These are phyloP conservation scores for Chinchilla lanigera DNA, from an alignment of 2,113 vertebrate species.

Conservation along the genomic window DNA sequence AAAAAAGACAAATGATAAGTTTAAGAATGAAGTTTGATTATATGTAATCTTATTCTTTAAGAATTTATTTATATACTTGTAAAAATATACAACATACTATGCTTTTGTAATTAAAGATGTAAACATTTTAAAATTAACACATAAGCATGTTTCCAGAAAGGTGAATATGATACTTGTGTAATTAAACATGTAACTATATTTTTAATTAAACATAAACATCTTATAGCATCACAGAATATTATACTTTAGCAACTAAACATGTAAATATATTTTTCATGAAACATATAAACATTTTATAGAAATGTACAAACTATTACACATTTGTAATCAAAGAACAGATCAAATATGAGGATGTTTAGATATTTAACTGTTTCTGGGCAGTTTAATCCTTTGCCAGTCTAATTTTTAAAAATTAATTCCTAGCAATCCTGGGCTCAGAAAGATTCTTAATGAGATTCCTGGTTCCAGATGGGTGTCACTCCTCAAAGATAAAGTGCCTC, in stretches of 20 bases:
- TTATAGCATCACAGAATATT: background rate
- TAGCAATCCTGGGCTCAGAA: background rate
- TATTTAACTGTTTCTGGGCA: conserved; percentile 12
- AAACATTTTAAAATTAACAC: background rate
- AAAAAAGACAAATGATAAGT: background rate
- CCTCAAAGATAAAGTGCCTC: conserved; percentile 43
- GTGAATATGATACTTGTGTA: background rate
- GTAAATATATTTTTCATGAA: background rate
- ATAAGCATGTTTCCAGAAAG: background rate
- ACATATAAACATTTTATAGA: background rate
- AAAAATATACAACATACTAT: background rate
- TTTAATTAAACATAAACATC: background rate
- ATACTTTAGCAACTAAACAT: conserved; percentile 4
- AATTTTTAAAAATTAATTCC: conserved; percentile 43
- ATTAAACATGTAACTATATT: background rate
- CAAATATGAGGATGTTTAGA: conserved; percentile 1
- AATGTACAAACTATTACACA: background rate
- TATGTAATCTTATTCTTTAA: background rate
- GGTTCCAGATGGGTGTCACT: conserved; percentile 24
- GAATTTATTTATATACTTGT: background rate
- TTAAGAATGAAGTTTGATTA: background rate
- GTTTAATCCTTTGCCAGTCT: background rate
- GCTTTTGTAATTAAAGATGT: background rate
- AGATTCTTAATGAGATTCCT: conserved; percentile 24
- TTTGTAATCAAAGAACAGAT: background rate